Evolutionary conservation across 2,113 vertebrate species (phyloP).

Genomic region (Oncorhynchus kisutch): DNA sequence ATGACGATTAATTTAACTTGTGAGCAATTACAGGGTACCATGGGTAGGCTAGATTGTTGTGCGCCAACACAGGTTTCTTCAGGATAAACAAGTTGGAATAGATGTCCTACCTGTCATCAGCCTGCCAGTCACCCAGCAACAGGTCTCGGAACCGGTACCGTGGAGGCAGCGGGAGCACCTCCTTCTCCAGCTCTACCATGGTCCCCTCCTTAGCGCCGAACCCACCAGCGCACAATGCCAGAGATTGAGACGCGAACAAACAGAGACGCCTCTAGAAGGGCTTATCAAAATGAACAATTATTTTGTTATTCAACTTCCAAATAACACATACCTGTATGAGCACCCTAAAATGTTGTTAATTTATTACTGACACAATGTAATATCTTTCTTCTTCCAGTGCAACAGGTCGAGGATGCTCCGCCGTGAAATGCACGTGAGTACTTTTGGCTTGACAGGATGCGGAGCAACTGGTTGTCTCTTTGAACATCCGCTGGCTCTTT

Average conservation of each 20-base stretch:
- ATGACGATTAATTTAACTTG: no score
- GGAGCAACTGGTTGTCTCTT: constrained; percentile 70
- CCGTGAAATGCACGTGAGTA: constrained; percentile 39
- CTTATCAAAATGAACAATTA: constrained; percentile 10
- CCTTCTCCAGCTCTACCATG: constrained; percentile 82
- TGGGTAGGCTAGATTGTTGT: neutral
- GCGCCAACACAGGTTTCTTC: neutral
- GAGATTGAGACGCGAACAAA: constrained; percentile 33
- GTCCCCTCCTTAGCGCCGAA: constrained; percentile 43
- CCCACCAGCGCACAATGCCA: constrained; percentile 26
- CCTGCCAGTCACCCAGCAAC: constrained; percentile 85
- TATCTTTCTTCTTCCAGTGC: constrained; percentile 49
- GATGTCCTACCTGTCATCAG: constrained; percentile 78
- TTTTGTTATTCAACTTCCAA: constrained; percentile 44
- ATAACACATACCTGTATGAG: constrained; percentile 47
- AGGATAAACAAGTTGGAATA: neutral
- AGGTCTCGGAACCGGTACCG: constrained; percentile 85
- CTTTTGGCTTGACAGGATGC: constrained; percentile 55
- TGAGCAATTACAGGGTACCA: neutral
- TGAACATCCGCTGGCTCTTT: constrained; percentile 51
- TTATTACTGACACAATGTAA: constrained; percentile 6
- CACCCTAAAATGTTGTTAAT: constrained; percentile 10
- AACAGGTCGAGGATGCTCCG: constrained; percentile 63
- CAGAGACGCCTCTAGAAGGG: constrained; percentile 43
- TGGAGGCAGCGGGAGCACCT: constrained; percentile 80